Evolutionary conservation across 2,797 vertebrate species (phyloP), one percentile per base, ranked within the genome.

Genomic region (Ptychadena robeensis): DNA sequence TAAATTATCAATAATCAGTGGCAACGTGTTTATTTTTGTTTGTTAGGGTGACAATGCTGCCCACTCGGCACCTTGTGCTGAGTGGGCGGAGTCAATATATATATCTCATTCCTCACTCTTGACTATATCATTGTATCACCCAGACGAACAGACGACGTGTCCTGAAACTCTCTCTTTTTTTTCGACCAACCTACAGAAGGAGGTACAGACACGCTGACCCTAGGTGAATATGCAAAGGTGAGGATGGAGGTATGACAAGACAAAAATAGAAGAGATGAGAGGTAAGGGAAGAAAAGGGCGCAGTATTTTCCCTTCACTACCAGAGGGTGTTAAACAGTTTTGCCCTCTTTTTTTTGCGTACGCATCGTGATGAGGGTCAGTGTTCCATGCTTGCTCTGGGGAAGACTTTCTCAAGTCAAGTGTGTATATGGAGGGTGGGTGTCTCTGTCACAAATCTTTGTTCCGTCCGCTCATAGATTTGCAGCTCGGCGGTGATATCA

Each of bases 401-500:
- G 94, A 92, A 91, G 94, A 95, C 94, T 53, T 94, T 94, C 93
- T 92, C 89, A 88, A 79, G 90, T 87, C 90, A 91, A 89, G 91
- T 92, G 90, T 86, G 87, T 88, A 89, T 87, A 89, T 78, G 74
- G 81, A 83, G 64, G 81, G 67, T 79, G 80, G 86, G 70, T 48
- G 83, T 88, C 86, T 87, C 72, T 91, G 86, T 87, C 88, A 86
- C 78, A 87, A 88, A 85, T 79, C 82, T 81, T 84, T 81, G 79
- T 90, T 88, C 90, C 90, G 90, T 89, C 72, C 65, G 83, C 83
- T 85, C 83, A 59, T 80, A 80, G 71, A 86, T 87, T 91, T 89
- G 93, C 78, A 85, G 78, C 91, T 94, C 93, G 89, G 93, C 92
- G 94, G 93, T 95, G 94, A 94, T 94, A 94, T 97, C 96, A 97